Evolutionary conservation across 1,140 invertebrate genomes (phyloP).

Genomic region (Helicoverpa zea): DNA sequence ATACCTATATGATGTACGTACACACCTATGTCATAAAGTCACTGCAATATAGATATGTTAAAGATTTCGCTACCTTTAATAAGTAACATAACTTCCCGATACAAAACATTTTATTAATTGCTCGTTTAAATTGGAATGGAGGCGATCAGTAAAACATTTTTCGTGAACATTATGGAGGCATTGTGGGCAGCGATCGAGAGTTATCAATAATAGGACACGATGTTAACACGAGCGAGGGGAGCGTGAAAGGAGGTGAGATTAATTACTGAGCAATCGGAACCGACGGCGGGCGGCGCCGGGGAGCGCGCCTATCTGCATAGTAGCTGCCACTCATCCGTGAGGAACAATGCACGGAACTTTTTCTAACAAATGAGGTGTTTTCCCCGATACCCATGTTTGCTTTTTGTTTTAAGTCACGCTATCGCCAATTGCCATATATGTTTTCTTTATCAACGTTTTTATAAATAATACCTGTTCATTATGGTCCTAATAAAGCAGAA

Average conservation of each 20-base stretch:
- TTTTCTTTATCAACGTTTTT: too few species aligned
- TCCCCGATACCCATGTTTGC: too few species aligned
- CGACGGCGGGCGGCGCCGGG: conserved; percentile 10
- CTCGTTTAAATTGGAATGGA: background rate
- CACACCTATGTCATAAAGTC: too few species aligned
- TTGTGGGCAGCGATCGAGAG: background rate
- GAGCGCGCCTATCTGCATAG: conserved; percentile 38
- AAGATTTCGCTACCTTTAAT: background rate
- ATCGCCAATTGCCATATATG: background rate
- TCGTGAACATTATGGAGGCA: background rate
- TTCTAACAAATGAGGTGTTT: background rate
- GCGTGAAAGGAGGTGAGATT: conserved; percentile 58
- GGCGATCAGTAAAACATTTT: background rate
- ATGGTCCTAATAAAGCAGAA: too few species aligned
- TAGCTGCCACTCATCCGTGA: conserved; percentile 19
- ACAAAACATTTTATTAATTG: background rate
- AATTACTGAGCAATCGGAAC: conserved; percentile 60
- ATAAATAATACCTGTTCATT: background rate
- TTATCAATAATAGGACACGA: conserved; percentile 29
- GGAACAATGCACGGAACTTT: background rate
- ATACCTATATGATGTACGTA: too few species aligned
- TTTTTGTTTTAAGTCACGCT: too few species aligned
- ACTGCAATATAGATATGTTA: too few species aligned
- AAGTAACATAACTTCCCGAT: background rate
- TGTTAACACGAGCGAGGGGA: conserved; percentile 31